phyloP scores from a whole-genome alignment of 2,888 invertebrate species.

The Carabus problematicus region DNA sequence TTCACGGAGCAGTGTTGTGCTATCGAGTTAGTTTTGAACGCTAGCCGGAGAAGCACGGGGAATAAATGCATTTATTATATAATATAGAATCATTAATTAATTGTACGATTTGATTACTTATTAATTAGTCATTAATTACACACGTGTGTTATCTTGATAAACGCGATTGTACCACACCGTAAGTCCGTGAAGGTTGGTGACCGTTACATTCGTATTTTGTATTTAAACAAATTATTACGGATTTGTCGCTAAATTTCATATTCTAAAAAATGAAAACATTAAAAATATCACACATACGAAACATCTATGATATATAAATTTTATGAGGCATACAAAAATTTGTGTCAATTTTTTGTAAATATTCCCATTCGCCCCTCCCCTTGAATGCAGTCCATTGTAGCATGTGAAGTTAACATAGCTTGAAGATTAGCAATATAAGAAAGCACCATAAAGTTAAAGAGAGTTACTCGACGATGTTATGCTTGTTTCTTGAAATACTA shows the following conservation, averaged over 20 bases:
- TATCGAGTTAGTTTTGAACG: constrained; percentile 30
- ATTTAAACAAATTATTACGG: constrained; percentile 26
- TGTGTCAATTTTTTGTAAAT: constrained; percentile 55
- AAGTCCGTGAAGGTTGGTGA: constrained; percentile 33
- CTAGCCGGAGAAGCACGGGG: constrained; percentile 33
- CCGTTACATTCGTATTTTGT: constrained; percentile 13
- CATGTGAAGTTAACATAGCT: constrained; percentile 59
- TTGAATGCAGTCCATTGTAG: constrained; percentile 59
- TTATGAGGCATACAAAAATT: constrained; percentile 60
- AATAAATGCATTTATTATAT: constrained; percentile 16
- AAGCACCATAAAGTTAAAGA: constrained; percentile 57
- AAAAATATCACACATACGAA: constrained; percentile 42
- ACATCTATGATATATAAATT: constrained; percentile 49
- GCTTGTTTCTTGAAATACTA: constrained; percentile 24
- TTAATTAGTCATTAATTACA: neutral
- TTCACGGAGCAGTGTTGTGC: constrained; percentile 37
- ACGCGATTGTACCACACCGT: constrained; percentile 36
- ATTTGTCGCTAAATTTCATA: constrained; percentile 18
- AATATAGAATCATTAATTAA: constrained; percentile 4
- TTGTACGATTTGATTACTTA: constrained; percentile 15
- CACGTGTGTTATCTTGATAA: constrained; percentile 22
- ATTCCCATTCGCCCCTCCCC: constrained; percentile 59
- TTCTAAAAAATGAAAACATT: constrained; percentile 37
- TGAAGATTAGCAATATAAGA: constrained; percentile 61
- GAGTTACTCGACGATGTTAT: constrained; percentile 51